These are phyloP conservation scores for Amblyopsis rosae DNA, from an alignment of 2,113 vertebrate genomes.

Conservation along the genomic window DNA sequence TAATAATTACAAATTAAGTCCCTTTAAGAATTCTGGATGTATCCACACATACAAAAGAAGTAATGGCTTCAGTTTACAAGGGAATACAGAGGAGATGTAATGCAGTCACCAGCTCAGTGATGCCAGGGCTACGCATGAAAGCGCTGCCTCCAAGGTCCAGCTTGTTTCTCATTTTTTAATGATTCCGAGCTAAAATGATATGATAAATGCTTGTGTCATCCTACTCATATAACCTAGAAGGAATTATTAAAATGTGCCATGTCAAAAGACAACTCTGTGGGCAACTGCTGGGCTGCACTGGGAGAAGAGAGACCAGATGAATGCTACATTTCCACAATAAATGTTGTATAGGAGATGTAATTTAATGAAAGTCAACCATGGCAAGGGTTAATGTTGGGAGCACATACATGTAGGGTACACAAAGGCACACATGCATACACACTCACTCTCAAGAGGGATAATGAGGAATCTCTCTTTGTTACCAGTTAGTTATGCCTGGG, in stretches of 20 bases:
- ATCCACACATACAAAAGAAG: too few relatives aligned
- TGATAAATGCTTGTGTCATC: slow-evolving; percentile 16
- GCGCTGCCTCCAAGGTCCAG: background rate
- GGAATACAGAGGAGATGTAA: background rate
- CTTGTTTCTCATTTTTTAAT: slow-evolving; percentile 9
- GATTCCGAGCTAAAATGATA: slow-evolving; percentile 14
- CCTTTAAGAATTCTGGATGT: too few relatives aligned
- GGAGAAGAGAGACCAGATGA: slow-evolving; percentile 14
- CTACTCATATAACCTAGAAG: background rate
- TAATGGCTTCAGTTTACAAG: too few relatives aligned
- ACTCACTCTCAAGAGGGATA: too few relatives aligned
- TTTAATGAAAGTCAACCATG: slow-evolving; percentile 14
- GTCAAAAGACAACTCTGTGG: slow-evolving; percentile 1
- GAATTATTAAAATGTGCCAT: background rate
- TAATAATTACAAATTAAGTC: too few relatives aligned
- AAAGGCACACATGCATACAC: background rate
- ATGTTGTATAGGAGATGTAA: slow-evolving; percentile 10
- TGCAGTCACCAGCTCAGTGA: background rate
- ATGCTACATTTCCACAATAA: slow-evolving; percentile 1
- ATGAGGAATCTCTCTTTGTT: background rate
- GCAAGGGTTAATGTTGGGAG: background rate
- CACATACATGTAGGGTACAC: background rate
- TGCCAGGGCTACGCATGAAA: background rate
- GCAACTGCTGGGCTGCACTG: slow-evolving; percentile 9
- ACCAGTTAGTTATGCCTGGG: background rate